phyloP scores from a whole-genome alignment of 2,113 vertebrate genomes.

The Platysternon megacephalum region DNA sequence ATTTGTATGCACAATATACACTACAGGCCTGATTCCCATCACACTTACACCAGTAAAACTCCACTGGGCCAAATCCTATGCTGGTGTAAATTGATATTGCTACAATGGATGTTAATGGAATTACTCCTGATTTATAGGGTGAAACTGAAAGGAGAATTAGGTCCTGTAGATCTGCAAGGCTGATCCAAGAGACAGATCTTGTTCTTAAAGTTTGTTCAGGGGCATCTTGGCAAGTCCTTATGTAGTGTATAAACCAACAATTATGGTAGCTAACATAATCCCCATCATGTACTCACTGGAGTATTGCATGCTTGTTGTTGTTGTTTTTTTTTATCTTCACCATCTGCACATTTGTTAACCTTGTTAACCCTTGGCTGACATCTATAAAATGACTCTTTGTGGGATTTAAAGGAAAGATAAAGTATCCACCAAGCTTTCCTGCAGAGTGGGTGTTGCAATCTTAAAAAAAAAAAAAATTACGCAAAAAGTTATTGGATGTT shows the following conservation, averaged over 20 bases:
- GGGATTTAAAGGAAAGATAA: neutral
- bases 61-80: neutral
- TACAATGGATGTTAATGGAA: neutral
- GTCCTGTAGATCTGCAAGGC: neutral
- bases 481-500: neutral
- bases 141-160: neutral
- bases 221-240: neutral
- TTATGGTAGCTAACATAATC: neutral
- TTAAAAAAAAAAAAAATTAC: neutral
- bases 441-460: conserved; percentile 27
- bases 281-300: neutral
- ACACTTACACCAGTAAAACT: neutral
- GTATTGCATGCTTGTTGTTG: neutral
- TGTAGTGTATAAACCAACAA: neutral
- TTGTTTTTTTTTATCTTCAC: neutral
- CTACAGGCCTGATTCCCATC: neutral
- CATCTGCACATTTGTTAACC: conserved; percentile 11
- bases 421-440: conserved; percentile 13
- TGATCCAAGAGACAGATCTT: neutral
- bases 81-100: neutral
- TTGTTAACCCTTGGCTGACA: neutral
- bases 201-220: neutral
- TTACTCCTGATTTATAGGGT: neutral
- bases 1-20: neutral
- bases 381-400: conserved; percentile 12